Conservation (phyloP, 2,113 vertebrate species). For the Spheniscus mendiculus region DNA sequence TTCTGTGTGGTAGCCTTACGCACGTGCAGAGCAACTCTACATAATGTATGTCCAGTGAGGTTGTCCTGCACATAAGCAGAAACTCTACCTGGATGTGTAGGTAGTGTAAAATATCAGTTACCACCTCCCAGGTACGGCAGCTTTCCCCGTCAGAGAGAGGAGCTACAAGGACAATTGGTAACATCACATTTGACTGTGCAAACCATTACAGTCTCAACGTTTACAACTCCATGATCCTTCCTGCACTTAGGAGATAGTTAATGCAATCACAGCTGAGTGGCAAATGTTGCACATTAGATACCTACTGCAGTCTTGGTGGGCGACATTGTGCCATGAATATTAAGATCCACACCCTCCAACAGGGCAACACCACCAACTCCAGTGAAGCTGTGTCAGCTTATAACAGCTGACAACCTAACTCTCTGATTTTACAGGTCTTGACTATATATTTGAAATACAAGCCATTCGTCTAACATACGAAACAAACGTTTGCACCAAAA, state of each 20-base stretch:
- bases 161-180: rapidly evolving
- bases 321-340: not conserved
- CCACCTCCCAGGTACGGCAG: not conserved
- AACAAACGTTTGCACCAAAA: not conserved
- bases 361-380: not conserved
- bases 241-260: not conserved
- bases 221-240: not conserved
- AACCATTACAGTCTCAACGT: not conserved
- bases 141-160: not conserved
- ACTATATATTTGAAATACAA: not conserved
- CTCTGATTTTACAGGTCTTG: not conserved
- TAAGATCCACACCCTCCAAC: not conserved
- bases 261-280: not conserved
- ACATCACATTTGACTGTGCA: not conserved
- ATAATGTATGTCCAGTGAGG: not conserved
- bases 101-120: not conserved
- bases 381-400: not conserved
- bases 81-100: not conserved
- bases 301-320: not conserved
- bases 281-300: not conserved
- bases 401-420: not conserved
- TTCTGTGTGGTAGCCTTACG: not conserved
- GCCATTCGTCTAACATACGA: not conserved
- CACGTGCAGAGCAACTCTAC: not conserved
- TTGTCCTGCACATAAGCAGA: not conserved